Base-by-base conservation (phyloP, 2,797 vertebrate genomes). In the Bovichtus diacanthus region DNA sequence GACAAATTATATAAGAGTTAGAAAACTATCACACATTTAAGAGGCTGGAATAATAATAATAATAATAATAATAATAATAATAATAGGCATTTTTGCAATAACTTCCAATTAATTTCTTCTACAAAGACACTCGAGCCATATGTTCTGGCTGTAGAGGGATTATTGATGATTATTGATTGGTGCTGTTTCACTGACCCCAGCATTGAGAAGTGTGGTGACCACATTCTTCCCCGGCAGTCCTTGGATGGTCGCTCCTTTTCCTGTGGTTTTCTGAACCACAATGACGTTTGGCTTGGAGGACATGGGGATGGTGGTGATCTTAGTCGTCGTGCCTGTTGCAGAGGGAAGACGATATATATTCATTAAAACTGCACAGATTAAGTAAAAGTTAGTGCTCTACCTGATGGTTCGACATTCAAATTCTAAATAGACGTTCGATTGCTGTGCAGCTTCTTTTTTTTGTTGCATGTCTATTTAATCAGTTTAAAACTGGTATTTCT, bases 231-330 rank as follows among this genome's bases (percentile, higher is more conserved):
- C 97, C 0, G 98, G 97, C 80, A 99, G 95, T 4, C 98, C 98
- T 83, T 99, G 98, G 83, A 99, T 98, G 77, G 98, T 99, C 0
- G 98, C 96, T 85, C 98, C 98, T 93, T 99, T 99, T 31, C 98
- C 98, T 0, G 97, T 96, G 25, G 97, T 99, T 80, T 99, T 99
- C 92, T 99, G 98, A 72, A 99, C 98, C 85, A 99, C 98, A 5
- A 99, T 99, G 80, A 99, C 98, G 12, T 99, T 99, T 21, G 98
- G 98, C 81, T 99, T 99, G 19, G 98, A 99, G 9, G 96, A 98
- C 97, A 99, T 99, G 68, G 98, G 98, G 85, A 99, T 99, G 73
- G 98, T 99, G 77, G 98, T 99, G 93, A 99, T 99, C 95, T 99
- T 99, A 2, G 98, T 99, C 3, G 98, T 99, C 1, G 98, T 99